Evolutionary conservation across 92 coral and sea anemone species (phyloP), one percentile per base, ranked within the genome.

Genomic region (Palythoa caribaeorum): DNA sequence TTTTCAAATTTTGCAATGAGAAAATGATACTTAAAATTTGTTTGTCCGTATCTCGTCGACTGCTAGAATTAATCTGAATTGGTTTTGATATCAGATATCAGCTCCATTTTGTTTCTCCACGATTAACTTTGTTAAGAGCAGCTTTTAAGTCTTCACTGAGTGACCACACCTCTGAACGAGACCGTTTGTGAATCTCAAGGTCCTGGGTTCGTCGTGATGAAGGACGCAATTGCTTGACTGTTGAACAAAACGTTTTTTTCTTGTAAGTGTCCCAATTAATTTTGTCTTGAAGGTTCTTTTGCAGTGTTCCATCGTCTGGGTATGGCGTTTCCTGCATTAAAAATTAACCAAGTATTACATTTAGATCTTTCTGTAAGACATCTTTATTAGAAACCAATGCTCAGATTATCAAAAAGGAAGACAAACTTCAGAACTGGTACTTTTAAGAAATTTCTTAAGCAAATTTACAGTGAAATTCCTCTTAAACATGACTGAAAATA

Each of bases 181-280:
- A 52, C 75, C 86, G 78, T 84, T 77, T 71, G 52, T 94, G 98
- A 36, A 83, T 71, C 80, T 90, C 65, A 17, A 88, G 88, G 84
- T 93, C 93, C 57, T 89, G 66, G 44, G 66, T 37, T 89, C 98
- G 91, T 66, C 98, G 85, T 51, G 54, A 38, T 50, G 92, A 78
- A 6, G 83, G 88, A 13, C 90, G 89, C 53, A 93, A 73, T 74
- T 89, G 84, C 17, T 92, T 84, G 1, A 94, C 84, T 36, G 95
- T 93, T 21, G 91, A 78, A 38, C 87, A 89, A 14, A 96, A 77
- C 0, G 96, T 96, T 70, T 93, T 96, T 53, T 89, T 96, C 37
- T 93, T 96, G 80, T 94, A 96, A 2, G 96, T 92, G 52, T 96
- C 98, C 98, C 98, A 96, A 88, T 96, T 96, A 60, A 94, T 92